Conservation (phyloP, 2,888 invertebrate species). For the Andricus quercusramuli region DNA sequence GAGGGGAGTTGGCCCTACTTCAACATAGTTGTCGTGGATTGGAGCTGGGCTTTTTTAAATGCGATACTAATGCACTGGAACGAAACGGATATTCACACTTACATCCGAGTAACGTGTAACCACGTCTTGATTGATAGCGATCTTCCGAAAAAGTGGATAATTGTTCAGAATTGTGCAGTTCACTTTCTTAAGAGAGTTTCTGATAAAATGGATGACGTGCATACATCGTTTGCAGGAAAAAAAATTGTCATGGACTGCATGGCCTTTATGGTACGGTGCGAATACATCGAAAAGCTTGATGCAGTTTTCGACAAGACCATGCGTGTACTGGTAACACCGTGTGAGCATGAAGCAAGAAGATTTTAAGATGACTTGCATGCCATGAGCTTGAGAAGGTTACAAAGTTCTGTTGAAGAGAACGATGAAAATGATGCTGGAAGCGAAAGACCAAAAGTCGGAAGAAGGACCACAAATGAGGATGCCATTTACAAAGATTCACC, state of each 20-base stretch:
- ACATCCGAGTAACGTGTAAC: no score
- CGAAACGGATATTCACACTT: no score
- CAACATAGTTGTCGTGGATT: no score
- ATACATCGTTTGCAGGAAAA: neutral
- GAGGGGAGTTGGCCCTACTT: no score
- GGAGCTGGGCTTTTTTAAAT: no score
- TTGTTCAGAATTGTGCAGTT: neutral
- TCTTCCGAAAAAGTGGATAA: no score
- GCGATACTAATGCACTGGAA: no score
- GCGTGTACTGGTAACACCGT: neutral
- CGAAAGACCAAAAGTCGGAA: neutral
- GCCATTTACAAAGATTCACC: slow-evolving; percentile 8
- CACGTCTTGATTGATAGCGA: no score
- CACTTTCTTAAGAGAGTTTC: slow-evolving; percentile 5
- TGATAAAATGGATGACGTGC: neutral
- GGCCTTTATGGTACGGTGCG: slow-evolving; percentile 5
- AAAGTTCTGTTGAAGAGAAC: neutral
- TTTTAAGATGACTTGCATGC: neutral
- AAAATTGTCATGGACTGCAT: neutral
- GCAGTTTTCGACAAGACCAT: neutral
- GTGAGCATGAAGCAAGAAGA: neutral
- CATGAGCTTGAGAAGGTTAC: neutral
- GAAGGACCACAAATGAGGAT: neutral
- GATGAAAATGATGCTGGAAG: neutral
- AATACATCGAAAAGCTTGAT: neutral